phyloP scores from a whole-genome alignment of 2,888 invertebrate genomes.

The Drosophila limbata region DNA sequence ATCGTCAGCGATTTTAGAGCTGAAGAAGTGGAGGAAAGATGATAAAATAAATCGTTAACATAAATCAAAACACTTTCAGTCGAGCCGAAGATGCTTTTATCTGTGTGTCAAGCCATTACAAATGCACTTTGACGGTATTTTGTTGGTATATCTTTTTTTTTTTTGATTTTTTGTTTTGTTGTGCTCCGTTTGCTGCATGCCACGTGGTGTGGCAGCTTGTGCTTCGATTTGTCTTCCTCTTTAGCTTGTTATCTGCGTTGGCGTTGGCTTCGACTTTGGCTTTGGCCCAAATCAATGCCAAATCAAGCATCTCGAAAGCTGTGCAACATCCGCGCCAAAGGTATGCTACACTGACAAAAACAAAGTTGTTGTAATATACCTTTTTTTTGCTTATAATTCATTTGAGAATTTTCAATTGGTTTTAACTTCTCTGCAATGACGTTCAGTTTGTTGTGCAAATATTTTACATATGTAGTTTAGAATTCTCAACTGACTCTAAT shows the following conservation, averaged over 20 bases:
- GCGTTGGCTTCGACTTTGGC: slow-evolving; percentile 10
- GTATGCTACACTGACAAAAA: slow-evolving; percentile 22
- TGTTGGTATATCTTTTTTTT: background rate
- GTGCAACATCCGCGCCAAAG: slow-evolving; percentile 24
- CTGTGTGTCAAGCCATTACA: slow-evolving; percentile 56
- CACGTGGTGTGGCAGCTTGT: slow-evolving; percentile 40
- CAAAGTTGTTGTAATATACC: no score
- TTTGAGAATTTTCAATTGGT: no score
- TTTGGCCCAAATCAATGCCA: slow-evolving; percentile 47
- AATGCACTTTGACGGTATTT: slow-evolving; percentile 65
- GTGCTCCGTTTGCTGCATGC: slow-evolving; percentile 30
- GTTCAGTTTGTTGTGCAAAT: no score
- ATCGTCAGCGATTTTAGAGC: slow-evolving; percentile 37
- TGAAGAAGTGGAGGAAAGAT: slow-evolving; percentile 15
- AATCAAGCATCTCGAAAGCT: slow-evolving; percentile 33
- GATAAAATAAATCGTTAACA: slow-evolving; percentile 52
- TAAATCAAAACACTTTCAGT: slow-evolving; percentile 68
- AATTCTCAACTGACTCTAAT: no score
- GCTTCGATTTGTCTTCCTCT: slow-evolving; percentile 14
- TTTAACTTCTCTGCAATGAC: no score
- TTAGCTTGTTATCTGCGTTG: slow-evolving; percentile 38
- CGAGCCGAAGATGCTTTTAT: slow-evolving; percentile 45
- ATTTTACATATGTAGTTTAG: no score
- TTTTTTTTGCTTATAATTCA: no score
- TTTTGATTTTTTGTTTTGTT: background rate